Evolutionary conservation across 2,888 invertebrate species (phyloP).

Genomic region (Chymomyza procnemis): DNA sequence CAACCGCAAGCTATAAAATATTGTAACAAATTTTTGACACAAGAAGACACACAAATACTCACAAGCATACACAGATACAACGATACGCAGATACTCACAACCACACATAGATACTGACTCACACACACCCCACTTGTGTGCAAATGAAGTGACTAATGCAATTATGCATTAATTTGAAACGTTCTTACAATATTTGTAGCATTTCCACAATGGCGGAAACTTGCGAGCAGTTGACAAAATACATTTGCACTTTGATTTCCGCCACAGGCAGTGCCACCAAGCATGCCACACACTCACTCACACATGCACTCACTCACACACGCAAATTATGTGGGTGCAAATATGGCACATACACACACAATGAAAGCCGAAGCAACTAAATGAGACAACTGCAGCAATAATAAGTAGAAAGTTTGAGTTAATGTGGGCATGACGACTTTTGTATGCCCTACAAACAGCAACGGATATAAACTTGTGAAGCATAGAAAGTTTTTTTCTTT

Average conservation of each 20-base stretch:
- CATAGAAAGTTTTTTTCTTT: too few relatives aligned
- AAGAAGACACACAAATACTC: not conserved
- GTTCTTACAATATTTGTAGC: conserved; percentile 49
- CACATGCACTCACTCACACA: not conserved
- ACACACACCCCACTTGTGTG: conserved; percentile 2
- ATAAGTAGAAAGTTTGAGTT: not conserved
- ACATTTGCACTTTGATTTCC: conserved; percentile 68
- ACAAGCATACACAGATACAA: too few relatives aligned
- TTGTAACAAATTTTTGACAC: conserved; percentile 58
- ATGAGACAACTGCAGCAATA: conserved; percentile 7
- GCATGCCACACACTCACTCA: conserved; percentile 16
- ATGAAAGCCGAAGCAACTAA: conserved; percentile 16
- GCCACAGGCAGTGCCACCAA: conserved; percentile 26
- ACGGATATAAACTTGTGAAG: too few relatives aligned
- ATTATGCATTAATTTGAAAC: conserved; percentile 63
- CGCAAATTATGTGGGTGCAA: not conserved
- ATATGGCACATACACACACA: not conserved
- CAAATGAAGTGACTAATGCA: conserved; percentile 64
- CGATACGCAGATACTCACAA: not conserved
- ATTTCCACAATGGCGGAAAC: conserved; percentile 51
- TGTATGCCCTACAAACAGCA: too few relatives aligned
- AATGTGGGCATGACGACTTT: too few relatives aligned
- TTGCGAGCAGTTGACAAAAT: conserved; percentile 57
- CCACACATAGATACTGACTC: not conserved
- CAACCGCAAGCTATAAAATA: conserved; percentile 33